Base-by-base conservation (phyloP, 2,888 invertebrate species). In the Cephus rjabovi region DNA sequence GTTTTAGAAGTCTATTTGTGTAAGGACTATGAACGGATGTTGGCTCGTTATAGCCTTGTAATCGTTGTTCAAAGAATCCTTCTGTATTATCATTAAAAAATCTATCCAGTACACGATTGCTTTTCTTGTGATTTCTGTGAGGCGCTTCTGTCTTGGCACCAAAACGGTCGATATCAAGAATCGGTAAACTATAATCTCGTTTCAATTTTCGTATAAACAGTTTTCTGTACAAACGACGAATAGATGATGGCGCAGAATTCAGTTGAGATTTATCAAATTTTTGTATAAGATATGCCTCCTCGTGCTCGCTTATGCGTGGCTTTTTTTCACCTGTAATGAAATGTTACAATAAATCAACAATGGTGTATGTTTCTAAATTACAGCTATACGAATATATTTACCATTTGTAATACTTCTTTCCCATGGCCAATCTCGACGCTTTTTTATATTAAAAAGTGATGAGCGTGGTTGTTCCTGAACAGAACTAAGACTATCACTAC, bases 1-100 rank as follows among this genome's bases (percentile, higher is more conserved):
- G 98, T 91, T 96, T 96, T 78, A 98, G 93, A 77, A 95, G 91
- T 76, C 95, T 94, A 81, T 94, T 94, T 9, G 95, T 95, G 88
- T 95, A 94, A 0, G 95, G 94, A 40, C 96, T 96, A 78, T 95
- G 93, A 87, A 96, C 94, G 23, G 94, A 89, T 73, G 93, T 91
- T 34, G 93, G 92, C 81, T 93, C 93, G 35, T 91, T 90, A 79
- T 90, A 90, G 1, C 95, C 93, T 34, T 94, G 92, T 30, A 95
- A 89, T 75, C 94, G 86, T 79, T 90, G 91, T 74, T 91, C 91
- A 73, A 89, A 90, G 37, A 85, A 81, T 23, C 79, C 79, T 75
- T 81, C 81, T 12, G 83, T 78, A 75, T 88, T 86, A 9, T 89
- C 86, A 6, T 83, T 85, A 12, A 86, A 87, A 80, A 90, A 91